Conservation (phyloP, 2,113 vertebrate species). For the Alligator mississippiensis region DNA sequence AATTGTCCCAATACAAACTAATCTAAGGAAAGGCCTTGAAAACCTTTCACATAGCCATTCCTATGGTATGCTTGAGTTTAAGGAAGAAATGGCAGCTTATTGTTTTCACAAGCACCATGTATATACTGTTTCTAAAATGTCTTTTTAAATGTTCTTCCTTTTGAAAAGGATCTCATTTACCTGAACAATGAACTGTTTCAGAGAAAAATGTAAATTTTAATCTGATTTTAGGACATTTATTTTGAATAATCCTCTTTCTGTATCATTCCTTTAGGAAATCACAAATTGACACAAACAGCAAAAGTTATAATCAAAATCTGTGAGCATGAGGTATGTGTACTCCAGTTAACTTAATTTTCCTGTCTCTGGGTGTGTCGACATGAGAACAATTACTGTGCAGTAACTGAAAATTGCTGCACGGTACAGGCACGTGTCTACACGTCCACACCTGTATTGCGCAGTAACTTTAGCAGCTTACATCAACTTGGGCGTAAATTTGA, state of each 20-base stretch:
- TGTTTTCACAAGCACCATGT: background rate
- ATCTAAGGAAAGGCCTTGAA: too few relatives aligned
- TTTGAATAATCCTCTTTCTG: constrained; percentile 58
- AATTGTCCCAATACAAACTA: background rate
- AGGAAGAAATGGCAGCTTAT: background rate
- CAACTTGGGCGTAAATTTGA: too few relatives aligned
- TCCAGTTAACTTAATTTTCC: background rate
- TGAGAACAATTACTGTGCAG: too few relatives aligned
- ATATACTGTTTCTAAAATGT: background rate
- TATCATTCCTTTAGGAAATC: constrained; percentile 87
- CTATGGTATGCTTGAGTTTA: background rate
- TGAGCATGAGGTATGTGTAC: constrained; percentile 93
- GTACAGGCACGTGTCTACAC: too few relatives aligned
- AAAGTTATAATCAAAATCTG: constrained; percentile 99
- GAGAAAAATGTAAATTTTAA: background rate
- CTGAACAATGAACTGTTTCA: background rate
- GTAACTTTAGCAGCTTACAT: too few relatives aligned
- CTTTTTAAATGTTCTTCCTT: background rate
- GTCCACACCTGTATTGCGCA: too few relatives aligned
- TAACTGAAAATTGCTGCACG: too few relatives aligned
- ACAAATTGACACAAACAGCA: constrained; percentile 97
- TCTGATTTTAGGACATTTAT: background rate
- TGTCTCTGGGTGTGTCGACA: background rate
- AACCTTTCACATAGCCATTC: background rate
- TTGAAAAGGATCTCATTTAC: background rate